Evolutionary conservation across 2,113 vertebrate species (phyloP).

Genomic region (Proterorhinus semilunaris): DNA sequence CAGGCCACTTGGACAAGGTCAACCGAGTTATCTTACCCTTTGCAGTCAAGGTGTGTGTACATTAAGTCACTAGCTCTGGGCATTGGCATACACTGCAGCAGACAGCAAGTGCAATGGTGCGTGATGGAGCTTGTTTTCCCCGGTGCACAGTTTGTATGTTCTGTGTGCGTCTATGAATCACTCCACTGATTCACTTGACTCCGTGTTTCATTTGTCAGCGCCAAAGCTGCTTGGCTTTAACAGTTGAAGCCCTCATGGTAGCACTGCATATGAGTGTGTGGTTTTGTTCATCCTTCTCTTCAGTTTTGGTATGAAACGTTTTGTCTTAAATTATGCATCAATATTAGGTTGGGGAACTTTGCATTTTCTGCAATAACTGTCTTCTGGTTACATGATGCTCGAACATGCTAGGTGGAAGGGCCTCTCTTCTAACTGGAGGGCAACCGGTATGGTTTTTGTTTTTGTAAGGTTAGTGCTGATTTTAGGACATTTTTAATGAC

Average conservation of each 20-base stretch:
- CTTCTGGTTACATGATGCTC: too few relatives aligned
- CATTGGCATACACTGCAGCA: slow-evolving; percentile 20
- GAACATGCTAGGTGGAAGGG: too few relatives aligned
- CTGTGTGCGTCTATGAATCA: slow-evolving; percentile 38
- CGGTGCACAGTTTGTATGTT: slow-evolving; percentile 34
- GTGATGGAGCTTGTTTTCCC: slow-evolving; percentile 31
- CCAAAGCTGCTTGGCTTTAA: neutral
- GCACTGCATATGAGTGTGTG: neutral
- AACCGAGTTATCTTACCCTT: slow-evolving; percentile 23
- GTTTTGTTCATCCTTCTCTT: neutral
- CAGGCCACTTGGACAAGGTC: slow-evolving; percentile 24
- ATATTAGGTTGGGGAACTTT: too few relatives aligned
- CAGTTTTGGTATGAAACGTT: neutral
- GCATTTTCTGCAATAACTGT: too few relatives aligned
- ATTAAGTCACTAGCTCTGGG: slow-evolving; percentile 7
- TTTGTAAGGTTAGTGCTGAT: too few relatives aligned
- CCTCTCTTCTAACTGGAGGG: too few relatives aligned
- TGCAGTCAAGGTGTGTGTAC: slow-evolving; percentile 27
- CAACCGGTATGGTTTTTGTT: too few relatives aligned
- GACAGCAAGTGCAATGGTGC: slow-evolving; percentile 26
- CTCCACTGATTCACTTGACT: slow-evolving; percentile 25
- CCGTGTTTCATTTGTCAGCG: slow-evolving; percentile 34
- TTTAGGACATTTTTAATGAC: too few relatives aligned
- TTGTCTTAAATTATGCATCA: too few relatives aligned
- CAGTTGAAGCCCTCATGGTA: slow-evolving; percentile 8